phyloP scores from a whole-genome alignment of 1,140 invertebrate genomes.

The Druon quercuslanigerum region DNA sequence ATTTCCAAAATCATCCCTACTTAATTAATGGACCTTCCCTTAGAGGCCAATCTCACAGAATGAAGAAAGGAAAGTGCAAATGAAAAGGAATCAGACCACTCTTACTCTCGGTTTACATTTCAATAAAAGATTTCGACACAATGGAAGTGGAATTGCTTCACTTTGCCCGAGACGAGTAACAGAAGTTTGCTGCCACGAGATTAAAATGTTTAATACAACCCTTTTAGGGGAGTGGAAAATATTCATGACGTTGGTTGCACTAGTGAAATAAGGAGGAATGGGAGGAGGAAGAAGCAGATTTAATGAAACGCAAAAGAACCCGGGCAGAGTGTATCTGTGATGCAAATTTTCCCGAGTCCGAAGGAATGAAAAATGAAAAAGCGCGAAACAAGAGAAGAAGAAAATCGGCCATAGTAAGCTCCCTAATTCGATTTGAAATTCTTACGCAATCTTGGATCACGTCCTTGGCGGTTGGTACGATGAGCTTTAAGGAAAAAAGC shows the following conservation, averaged over 20 bases:
- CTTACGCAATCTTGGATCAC: constrained; percentile 13
- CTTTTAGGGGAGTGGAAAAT: constrained; percentile 13
- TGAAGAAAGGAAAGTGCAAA: not conserved
- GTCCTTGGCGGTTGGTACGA: not conserved
- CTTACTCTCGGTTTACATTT: not conserved
- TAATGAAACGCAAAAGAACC: constrained; percentile 23
- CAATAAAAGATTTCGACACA: constrained; percentile 20
- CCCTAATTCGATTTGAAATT: constrained; percentile 20
- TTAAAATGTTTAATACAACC: constrained; percentile 30
- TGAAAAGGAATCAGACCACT: constrained; percentile 9
- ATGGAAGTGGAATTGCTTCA: constrained; percentile 5
- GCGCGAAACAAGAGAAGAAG: not conserved
- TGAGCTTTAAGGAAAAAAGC: constrained; percentile 11
- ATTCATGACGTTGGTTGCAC: not conserved
- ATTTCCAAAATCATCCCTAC: too few species aligned
- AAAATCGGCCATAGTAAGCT: constrained; percentile 1
- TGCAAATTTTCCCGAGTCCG: not conserved
- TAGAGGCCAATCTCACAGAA: not conserved
- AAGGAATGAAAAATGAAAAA: constrained; percentile 10
- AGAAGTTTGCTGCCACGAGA: constrained; percentile 8
- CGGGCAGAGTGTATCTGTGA: not conserved
- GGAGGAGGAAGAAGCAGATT: not conserved
- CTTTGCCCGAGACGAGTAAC: not conserved
- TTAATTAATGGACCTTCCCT: too few species aligned
- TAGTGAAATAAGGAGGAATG: not conserved